phyloP scores from a whole-genome alignment of 2,888 invertebrate species.

The Periphyllus acericola region DNA sequence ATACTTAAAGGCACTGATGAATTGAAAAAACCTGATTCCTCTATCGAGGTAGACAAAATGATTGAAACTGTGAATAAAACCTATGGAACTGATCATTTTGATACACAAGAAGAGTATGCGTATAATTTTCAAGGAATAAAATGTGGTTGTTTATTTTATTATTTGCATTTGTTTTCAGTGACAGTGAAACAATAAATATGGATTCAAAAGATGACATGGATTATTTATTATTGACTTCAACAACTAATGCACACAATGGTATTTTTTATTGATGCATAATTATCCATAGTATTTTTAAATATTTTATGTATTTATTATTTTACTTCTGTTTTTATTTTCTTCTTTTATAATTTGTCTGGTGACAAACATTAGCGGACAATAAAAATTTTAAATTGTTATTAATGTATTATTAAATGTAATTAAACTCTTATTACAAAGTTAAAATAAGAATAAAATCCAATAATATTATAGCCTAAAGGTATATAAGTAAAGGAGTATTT shows the following conservation, averaged over 20 bases:
- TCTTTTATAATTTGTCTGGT: no score
- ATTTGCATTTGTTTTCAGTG: constrained; percentile 29
- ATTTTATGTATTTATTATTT: background rate
- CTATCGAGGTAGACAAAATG: constrained; percentile 51
- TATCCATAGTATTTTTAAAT: background rate
- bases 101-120: constrained; percentile 38
- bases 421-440: no score
- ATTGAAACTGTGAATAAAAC: constrained; percentile 12
- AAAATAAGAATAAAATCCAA: no score
- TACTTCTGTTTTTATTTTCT: background rate
- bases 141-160: background rate
- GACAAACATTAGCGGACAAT: no score
- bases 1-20: constrained; percentile 62
- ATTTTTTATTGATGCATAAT: background rate
- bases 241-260: constrained; percentile 53
- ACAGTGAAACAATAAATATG: background rate
- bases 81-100: background rate
- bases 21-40: constrained; percentile 37
- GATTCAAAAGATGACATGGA: constrained; percentile 50
- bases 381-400: no score
- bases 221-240: constrained; percentile 53
- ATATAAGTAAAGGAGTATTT: background rate
- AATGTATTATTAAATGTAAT: no score
- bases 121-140: constrained; percentile 8
- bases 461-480: background rate